Percentiles rank a stretch among this genome's conserved stretches.
phyloP scores from a whole-genome alignment of 2,797 vertebrate genomes.

The Octomys mimax region DNA sequence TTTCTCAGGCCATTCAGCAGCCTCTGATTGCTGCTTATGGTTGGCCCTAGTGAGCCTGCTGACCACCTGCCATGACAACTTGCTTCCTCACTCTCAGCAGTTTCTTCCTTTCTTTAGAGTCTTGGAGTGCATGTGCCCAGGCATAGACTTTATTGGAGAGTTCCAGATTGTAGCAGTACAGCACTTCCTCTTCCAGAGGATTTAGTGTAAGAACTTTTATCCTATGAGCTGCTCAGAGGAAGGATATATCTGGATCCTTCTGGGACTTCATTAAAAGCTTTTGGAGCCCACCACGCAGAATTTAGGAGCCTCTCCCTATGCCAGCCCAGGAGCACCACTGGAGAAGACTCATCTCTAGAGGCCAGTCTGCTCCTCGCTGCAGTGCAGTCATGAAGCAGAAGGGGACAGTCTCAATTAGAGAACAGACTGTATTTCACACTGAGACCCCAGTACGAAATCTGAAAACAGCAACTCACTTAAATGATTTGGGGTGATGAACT shows the following conservation, averaged over 20 bases:
- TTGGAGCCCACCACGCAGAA: not conserved
- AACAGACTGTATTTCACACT: not conserved
- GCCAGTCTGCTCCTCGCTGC: not conserved
- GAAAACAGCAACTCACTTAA: not conserved
- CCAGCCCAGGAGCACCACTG: not conserved
- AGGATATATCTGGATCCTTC: not conserved
- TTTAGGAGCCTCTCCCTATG: not conserved
- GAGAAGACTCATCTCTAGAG: not conserved
- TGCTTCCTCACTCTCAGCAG: not conserved
- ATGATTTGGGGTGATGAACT: not conserved
- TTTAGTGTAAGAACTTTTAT: constrained; percentile 1
- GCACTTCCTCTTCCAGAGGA: not conserved
- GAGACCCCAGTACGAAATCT: not conserved
- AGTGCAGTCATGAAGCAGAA: not conserved
- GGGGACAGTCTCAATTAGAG: constrained; percentile 14
- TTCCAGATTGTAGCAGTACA: no score
- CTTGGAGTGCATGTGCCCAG: not conserved
- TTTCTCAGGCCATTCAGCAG: not conserved
- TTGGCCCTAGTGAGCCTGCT: not conserved
- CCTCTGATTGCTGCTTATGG: not conserved
- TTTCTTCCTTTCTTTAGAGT: not conserved
- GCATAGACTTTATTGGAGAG: not conserved
- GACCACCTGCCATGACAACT: not conserved
- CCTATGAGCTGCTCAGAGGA: not conserved
- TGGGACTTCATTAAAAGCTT: not conserved